Base-by-base conservation (phyloP, 2,888 invertebrate species). In the Cryptosula pallasiana region DNA sequence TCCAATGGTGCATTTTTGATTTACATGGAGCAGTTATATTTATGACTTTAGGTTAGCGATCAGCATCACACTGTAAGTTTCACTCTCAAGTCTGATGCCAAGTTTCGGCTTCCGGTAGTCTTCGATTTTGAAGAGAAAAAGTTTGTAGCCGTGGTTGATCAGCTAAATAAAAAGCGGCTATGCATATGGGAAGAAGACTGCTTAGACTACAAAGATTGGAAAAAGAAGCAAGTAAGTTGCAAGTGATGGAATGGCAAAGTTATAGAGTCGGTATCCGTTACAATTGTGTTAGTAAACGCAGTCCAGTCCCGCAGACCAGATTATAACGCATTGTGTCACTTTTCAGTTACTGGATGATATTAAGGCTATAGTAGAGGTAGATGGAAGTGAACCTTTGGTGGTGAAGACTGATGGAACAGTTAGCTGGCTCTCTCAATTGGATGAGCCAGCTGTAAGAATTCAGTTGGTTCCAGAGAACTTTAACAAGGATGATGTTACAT, bases 191-290 rank as follows among this genome's bases (percentile, higher is more conserved):
- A 9, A 9, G 32, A 63, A 25, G 29, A 27, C 25, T 13, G 20
- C 3, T 32, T 32, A 25, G 32, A 63, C 63, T 63, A 63, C 32
- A 63, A 63, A 32, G 63, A 63, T 32, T 63, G 63, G 63, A 63
- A 63, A 27, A 63, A 63, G 32, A 63, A 63, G 32, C 63, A 25
- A 1, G 63, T 63, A 32, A 32, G 32, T 63, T n/a, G n/a, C 57
- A 5, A n/a, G n/a, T n/a, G n/a, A n/a, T n/a, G n/a, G n/a, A n/a
- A n/a, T n/a, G n/a, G n/a, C n/a, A n/a, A n/a, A n/a, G n/a, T n/a
- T n/a, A n/a, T n/a, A n/a, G n/a, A n/a, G n/a, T n/a, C n/a, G n/a
- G n/a, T n/a, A n/a, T n/a, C n/a, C n/a, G n/a, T n/a, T n/a, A n/a
- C n/a, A n/a, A n/a, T n/a, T n/a, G n/a, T n/a, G n/a, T n/a, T n/a